Base-by-base conservation (phyloP, 2,888 invertebrate species). In the Bombylius major region DNA sequence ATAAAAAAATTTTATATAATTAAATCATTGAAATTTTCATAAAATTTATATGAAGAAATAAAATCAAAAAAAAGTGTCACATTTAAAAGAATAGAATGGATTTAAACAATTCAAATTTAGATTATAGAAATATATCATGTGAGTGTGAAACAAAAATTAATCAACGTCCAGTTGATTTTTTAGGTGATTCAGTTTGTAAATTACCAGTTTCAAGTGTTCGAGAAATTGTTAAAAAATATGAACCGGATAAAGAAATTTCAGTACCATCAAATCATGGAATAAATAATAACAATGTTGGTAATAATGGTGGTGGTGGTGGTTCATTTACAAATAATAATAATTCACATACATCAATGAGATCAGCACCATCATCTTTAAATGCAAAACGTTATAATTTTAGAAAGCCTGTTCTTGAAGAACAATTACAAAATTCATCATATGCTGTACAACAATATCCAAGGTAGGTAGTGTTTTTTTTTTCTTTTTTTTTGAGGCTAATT, bases 111-210 rank as follows among this genome's bases (percentile, higher is more conserved):
- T 23, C 23, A 23, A 36, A 36, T 36, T 5, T 4, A 8, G 8
- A 36, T 36, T 4, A 36, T 7, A 36, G 8, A 7, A 5, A 36
- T 8, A 36, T 36, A 36, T 36, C 39, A 11, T 42, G 39, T 42
- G 54, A 54, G 44, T 54, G 54, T 39, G 54, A 54, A 36, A 49
- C 49, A 44, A 42, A 47, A 39, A 54, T 14, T 12, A 44, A 23
- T 31, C 49, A 44, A 32, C 48, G 33, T 33, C 54, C 54, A 33
- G 49, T 54, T 5, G 54, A 54, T 49, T 54, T 33, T 54, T 44
- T 54, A 39, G 54, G 54, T 44, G 54, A 54, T 54, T 54, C 54
- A 33, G 13, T 54, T 13, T 54, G 54, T 33, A 49, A 44, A 33
- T 44, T 49, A 44, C 32, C 49, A 9, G 32, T 49, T n/a, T 47